Base-by-base conservation (phyloP, 2,888 invertebrate genomes). In the Drosophila algonquin region DNA sequence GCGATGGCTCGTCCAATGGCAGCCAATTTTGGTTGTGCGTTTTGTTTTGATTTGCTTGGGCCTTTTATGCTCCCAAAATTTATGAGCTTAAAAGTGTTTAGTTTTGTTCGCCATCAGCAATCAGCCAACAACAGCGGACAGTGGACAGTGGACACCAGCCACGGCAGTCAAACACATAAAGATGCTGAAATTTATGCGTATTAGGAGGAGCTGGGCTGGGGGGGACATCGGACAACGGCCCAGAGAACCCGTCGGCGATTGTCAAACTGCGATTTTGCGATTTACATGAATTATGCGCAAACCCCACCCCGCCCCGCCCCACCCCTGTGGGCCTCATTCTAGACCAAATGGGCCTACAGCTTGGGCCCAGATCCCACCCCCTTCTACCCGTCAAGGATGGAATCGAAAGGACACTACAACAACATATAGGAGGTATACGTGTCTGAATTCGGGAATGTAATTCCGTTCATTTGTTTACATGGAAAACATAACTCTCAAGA, bases 21-120 rank as follows among this genome's bases (percentile, higher is more conserved):
- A 40, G 63, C 61, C 56, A 47, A 48, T 61, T 77, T 77, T 69
- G 73, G 72, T 60, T 58, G 40, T 77, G 74, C 71, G 75, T 70
- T 81, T 81, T 79, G 81, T 81, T 81, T 84, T 85, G 85, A 84
- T 81, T 64, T 73, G 75, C 70, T 77, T 30, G 51, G 67, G 18
- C 56, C 73, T 87, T 84, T 81, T 83, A 80, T 87, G 60, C 64
- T 52, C 40, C 18, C 50, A 18, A 63, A 75, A 75, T 75, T 75
- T 75, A 75, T 75, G 70, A 46, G 70, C 75, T 75, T 75, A 62
- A 69, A 75, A 75, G 75, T 75, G 69, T 60, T 65, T 69, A 77
- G 76, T 87, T 84, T 78, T 75, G 75, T 74, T 51, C 45, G 60
- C 63, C 75, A 55, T 35, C 64, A 64, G 58, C 72, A 50, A 70